Evolutionary conservation across 2,888 invertebrate genomes (phyloP), one percentile per base, ranked within the genome.

Genomic region (Helicoverpa assulta): DNA sequence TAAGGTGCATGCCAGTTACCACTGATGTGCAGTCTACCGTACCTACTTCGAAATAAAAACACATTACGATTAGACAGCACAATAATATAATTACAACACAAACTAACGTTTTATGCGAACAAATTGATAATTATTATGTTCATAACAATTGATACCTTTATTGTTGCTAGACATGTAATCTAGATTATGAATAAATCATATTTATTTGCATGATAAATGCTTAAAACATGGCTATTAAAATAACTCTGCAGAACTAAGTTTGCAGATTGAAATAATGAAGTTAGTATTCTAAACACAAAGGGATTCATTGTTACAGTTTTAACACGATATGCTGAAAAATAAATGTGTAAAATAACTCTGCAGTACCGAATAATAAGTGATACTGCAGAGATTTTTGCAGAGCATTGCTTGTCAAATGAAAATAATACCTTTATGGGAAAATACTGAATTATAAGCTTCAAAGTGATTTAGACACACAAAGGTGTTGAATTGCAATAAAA

Each of bases 81-180:
- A 86, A 77, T 84, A 66, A 80, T 87, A 57, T 85, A 87, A 88
- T 82, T 88, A 86, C 80, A 89, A 89, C 85, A 83, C 78, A 88
- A 88, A 75, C 40, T 50, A 62, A 73, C 80, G 81, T 47, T 67
- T 57, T 62, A 69, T 60, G 65, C 55, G 73, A 78, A 78, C 62
- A 73, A 70, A 69, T 61, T 67, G n/a, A 16, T 76, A 61, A 50
- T 33, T 33, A 40, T 14, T 21, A 26, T 5, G 14, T 29, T 55
- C n/a, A 50, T 66, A 67, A 75, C 68, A 73, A 61, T 56, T 53
- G 33, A 33, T 56, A 76, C 1, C 71, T 51, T 68, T 50, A 59
- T 55, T 66, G 52, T 51, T 67, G 70, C 53, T 81, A 54, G 26
- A 57, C 63, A 52, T 26, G 33, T 19, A 21, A 5, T 47, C 14